phyloP scores from a whole-genome alignment of 2,888 invertebrate genomes.

The Drosophila maculinotata region DNA sequence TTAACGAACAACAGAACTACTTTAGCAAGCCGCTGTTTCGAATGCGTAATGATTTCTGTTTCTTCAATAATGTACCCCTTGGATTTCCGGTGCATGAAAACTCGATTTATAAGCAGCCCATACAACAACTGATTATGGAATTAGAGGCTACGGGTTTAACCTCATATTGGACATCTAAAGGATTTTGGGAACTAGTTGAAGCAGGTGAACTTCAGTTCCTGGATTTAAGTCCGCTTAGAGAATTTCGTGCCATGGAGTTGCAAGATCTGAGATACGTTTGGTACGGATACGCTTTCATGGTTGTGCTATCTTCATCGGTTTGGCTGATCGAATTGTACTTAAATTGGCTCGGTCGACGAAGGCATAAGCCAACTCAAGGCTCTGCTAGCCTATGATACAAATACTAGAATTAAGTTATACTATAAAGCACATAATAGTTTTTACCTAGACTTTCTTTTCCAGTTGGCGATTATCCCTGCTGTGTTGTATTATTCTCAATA shows the following conservation, averaged over 20 bases:
- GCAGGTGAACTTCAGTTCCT: slow-evolving; percentile 59
- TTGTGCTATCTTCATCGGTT: slow-evolving; percentile 40
- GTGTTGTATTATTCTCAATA: too few relatives aligned
- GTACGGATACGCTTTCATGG: slow-evolving; percentile 67
- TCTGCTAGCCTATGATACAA: not conserved
- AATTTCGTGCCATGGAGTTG: slow-evolving; percentile 69
- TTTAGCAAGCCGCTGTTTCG: slow-evolving; percentile 77
- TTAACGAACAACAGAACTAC: slow-evolving; percentile 76
- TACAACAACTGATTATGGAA: slow-evolving; percentile 68
- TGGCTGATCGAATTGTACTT: slow-evolving; percentile 56
- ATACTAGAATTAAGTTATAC: too few relatives aligned
- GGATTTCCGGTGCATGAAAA: slow-evolving; percentile 79
- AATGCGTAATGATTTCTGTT: slow-evolving; percentile 69
- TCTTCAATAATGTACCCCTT: slow-evolving; percentile 71
- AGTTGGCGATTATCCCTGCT: too few relatives aligned
- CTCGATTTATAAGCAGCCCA: slow-evolving; percentile 66
- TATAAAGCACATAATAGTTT: too few relatives aligned
- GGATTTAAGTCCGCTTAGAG: slow-evolving; percentile 61
- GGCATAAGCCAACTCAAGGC: not conserved
- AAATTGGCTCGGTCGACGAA: slow-evolving; percentile 7
- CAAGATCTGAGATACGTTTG: slow-evolving; percentile 75
- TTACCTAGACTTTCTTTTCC: not conserved
- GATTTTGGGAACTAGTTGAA: slow-evolving; percentile 69
- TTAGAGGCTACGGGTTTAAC: slow-evolving; percentile 62
- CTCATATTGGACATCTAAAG: slow-evolving; percentile 58